Evolutionary conservation across 2,113 vertebrate genomes (phyloP).

Genomic region (Ondatra zibethicus): DNA sequence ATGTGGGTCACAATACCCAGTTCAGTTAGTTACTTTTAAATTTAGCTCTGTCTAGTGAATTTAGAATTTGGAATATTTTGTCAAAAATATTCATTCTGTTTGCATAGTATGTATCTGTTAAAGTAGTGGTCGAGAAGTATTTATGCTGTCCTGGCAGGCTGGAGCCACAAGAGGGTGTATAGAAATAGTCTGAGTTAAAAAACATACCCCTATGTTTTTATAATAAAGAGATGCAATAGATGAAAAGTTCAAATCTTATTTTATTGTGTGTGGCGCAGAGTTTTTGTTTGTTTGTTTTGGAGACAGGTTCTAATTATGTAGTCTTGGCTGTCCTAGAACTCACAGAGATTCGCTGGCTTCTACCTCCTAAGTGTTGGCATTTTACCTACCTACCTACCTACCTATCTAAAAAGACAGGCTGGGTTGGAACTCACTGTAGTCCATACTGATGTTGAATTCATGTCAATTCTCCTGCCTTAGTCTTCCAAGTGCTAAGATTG

Average conservation of each 20-base stretch:
- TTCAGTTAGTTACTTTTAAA: slow-evolving; percentile 60
- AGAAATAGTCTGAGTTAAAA: slow-evolving; percentile 59
- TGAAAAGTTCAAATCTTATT: slow-evolving; percentile 63
- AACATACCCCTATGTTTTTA: not conserved
- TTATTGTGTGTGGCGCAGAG: slow-evolving; percentile 16
- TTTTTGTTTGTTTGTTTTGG: not conserved
- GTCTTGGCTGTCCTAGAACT: not conserved
- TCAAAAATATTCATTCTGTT: slow-evolving; percentile 36
- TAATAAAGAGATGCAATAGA: slow-evolving; percentile 62
- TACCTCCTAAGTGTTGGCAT: not conserved
- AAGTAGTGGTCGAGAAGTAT: slow-evolving; percentile 34
- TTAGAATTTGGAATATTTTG: slow-evolving; percentile 80
- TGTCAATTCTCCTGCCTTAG: not conserved
- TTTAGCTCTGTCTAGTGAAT: slow-evolving; percentile 65
- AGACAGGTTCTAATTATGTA: not conserved
- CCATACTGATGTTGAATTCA: not conserved
- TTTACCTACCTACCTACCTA: too few relatives aligned
- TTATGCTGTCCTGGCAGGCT: slow-evolving; percentile 37
- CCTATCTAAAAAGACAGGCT: not conserved
- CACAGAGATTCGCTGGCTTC: not conserved
- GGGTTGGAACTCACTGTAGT: not conserved
- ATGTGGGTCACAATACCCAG: not conserved
- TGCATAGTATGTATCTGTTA: not conserved
- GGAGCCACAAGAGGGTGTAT: slow-evolving; percentile 34
- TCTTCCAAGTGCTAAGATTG: not conserved